Base-by-base conservation (phyloP, 2,113 vertebrate genomes). In the Oceanites oceanicus region DNA sequence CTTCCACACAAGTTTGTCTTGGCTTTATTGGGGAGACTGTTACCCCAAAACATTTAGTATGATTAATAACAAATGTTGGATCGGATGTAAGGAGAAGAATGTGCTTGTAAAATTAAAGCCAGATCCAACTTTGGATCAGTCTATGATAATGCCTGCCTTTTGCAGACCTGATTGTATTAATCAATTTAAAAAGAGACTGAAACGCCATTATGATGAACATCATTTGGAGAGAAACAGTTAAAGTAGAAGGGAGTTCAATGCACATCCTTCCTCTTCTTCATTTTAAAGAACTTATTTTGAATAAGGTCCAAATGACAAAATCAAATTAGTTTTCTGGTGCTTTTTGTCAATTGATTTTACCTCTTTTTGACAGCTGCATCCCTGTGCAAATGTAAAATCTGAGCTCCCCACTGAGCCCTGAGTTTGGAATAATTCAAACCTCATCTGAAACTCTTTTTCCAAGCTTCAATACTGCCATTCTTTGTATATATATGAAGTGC, bases 351-450 rank as follows among this genome's bases (percentile, higher is more conserved):
- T 65, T 95, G 86, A 84, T 87, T 95, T 96, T 95, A 61, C 78
- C 45, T 92, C 85, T 90, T 90, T 95, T 94, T 95, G 88, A 92
- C 72, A 93, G 78, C 62, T 55, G 55, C 50, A 38, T 81, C 92
- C 47, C 70, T 62, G 29, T 85, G 67, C 47, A 80, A 88, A 90
- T 91, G 71, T 75, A 97, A 91, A 95, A 95, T 75, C 84, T 83
- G 53, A 96, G 92, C 81, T 97, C 79, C 89, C 72, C 89, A 53
- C 58, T 90, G 76, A 94, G 76, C 78, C 77, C 78, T 79, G 73
- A 65, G 71, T 97, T 92, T 96, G 53, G 56, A 76, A 95, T 96
- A 97, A 96, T 96, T 96, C 90, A 97, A 72, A 50, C 70, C 73
- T 96, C 80, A 86, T 93, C 63, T 78, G 86, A 79, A 84, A 79